These are phyloP conservation scores for Cyanocitta stelleri DNA, from an alignment of 2,113 vertebrate species.

Conservation along the genomic window DNA sequence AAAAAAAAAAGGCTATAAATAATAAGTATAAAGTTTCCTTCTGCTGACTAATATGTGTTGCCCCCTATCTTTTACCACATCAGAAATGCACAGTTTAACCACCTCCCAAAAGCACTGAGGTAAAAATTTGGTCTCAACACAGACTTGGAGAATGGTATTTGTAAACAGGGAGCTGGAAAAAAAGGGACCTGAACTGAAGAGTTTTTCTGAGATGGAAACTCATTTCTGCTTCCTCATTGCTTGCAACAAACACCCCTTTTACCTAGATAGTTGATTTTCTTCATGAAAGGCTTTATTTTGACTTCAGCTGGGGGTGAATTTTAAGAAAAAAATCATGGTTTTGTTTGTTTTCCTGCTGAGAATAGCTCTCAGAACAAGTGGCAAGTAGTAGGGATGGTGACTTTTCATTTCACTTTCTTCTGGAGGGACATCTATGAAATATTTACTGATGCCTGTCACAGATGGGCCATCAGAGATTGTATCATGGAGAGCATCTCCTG, in stretches of 20 bases:
- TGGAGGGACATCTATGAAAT: background rate
- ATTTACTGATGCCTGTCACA: background rate
- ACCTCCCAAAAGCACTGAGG: background rate
- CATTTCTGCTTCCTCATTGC: background rate
- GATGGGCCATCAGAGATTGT: background rate
- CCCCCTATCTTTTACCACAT: background rate
- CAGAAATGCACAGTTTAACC: background rate
- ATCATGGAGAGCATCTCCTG: background rate
- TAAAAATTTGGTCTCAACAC: background rate
- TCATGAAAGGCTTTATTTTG: background rate
- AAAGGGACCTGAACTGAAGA: background rate
- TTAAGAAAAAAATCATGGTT: background rate
- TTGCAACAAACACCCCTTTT: background rate
- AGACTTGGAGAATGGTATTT: background rate
- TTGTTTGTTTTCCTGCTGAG: background rate
- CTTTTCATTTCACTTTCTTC: slow-evolving; percentile 26
- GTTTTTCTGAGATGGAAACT: background rate
- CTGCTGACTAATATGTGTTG: background rate
- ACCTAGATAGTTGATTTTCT: background rate
- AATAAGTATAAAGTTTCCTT: background rate
- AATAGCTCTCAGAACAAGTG: background rate
- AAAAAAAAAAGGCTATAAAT: background rate
- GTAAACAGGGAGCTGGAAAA: background rate
- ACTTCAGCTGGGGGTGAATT: background rate
- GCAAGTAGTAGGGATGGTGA: background rate